These are phyloP conservation scores for Eufriesea mexicana DNA, from an alignment of 1,140 invertebrate genomes.

Conservation along the genomic window DNA sequence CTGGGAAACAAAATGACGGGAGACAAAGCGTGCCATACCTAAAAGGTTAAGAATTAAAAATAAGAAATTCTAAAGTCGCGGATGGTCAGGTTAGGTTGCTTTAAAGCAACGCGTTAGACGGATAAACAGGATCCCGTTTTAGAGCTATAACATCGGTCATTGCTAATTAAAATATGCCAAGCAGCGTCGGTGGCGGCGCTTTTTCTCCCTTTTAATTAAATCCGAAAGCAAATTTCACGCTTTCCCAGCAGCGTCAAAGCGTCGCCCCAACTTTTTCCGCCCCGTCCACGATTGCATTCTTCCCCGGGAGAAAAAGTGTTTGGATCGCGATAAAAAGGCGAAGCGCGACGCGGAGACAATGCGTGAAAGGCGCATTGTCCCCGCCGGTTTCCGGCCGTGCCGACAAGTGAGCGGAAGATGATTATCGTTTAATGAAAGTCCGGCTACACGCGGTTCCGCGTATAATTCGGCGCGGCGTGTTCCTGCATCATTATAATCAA, in stretches of 20 bases:
- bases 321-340: slow-evolving; percentile 23
- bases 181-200: neutral
- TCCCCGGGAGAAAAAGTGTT: neutral
- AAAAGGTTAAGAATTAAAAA: too few relatives aligned
- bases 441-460: slow-evolving; percentile 31
- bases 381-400: neutral
- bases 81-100: too few relatives aligned
- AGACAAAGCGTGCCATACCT: too few relatives aligned
- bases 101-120: too few relatives aligned
- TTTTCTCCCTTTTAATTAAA: slow-evolving; percentile 15
- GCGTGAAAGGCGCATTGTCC: slow-evolving; percentile 7
- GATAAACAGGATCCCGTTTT: neutral
- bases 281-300: neutral
- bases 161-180: neutral
- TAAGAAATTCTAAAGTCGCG: too few relatives aligned
- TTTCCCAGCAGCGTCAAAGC: neutral
- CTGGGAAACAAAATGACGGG: too few relatives aligned
- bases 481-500: slow-evolving; percentile 67
- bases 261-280: neutral
- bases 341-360: neutral
- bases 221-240: neutral
- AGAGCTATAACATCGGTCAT: neutral
- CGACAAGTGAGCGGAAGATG: slow-evolving; percentile 40
- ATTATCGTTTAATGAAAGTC: slow-evolving; percentile 63
- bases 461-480: slow-evolving; percentile 59